Conservation (phyloP, 2,113 vertebrate species). For the Bufo bufo region DNA sequence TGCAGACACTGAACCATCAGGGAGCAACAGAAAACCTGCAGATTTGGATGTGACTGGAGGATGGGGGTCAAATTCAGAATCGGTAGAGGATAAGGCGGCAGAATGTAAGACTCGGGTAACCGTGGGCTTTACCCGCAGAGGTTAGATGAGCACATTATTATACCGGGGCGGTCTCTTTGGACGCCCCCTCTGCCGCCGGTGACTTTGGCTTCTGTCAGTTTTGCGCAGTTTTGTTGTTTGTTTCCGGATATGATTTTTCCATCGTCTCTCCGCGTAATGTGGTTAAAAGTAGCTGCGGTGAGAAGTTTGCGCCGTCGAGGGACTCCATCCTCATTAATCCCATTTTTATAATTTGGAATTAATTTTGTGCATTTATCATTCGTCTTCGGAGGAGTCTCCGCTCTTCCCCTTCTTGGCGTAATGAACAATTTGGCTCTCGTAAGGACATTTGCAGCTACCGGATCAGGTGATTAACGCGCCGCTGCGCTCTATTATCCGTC, state of each 20-base stretch:
- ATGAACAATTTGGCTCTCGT: conserved; percentile 6
- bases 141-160: too few relatives aligned
- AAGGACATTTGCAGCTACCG: conserved; percentile 53
- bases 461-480: conserved; percentile 63
- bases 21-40: too few relatives aligned
- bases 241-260: neutral
- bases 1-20: too few relatives aligned
- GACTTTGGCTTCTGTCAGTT: neutral
- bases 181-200: neutral
- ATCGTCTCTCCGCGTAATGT: neutral
- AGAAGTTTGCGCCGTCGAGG: conserved; percentile 51
- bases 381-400: conserved; percentile 34
- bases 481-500: conserved; percentile 62
- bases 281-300: conserved; percentile 37
- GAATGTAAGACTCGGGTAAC: too few relatives aligned
- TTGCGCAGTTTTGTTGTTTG: conserved; percentile 6
- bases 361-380: conserved; percentile 54
- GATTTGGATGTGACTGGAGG: too few relatives aligned
- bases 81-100: too few relatives aligned
- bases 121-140: too few relatives aligned
- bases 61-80: too few relatives aligned
- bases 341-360: conserved; percentile 58
- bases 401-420: conserved; percentile 3
- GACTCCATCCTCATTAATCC: conserved; percentile 55
- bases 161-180: neutral